Percentiles rank a stretch among this genome's conserved stretches.
phyloP scores from a whole-genome alignment of 2,888 invertebrate species.

The Eulithis testata region DNA sequence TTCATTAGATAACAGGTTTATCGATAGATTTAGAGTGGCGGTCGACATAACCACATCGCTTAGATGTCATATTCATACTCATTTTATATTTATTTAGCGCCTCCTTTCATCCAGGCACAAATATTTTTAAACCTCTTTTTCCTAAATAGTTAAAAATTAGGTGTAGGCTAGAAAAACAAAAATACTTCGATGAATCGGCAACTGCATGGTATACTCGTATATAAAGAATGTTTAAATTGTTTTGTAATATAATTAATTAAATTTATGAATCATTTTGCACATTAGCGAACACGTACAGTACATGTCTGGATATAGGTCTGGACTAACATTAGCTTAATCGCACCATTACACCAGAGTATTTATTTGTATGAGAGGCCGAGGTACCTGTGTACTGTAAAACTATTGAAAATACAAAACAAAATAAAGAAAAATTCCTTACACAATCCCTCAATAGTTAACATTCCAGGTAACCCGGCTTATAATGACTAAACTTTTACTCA shows the following conservation, averaged over 20 bases:
- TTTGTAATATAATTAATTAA: not conserved
- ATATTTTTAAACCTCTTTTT: conserved; percentile 14
- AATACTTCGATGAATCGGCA: conserved; percentile 7
- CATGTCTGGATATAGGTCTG: conserved; percentile 6
- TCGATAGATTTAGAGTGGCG: conserved; percentile 23
- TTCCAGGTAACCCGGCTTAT: conserved; percentile 8
- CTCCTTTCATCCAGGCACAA: conserved; percentile 33
- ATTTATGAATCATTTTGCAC: conserved; percentile 19
- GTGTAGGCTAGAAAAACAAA: conserved; percentile 9
- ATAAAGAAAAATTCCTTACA: not conserved
- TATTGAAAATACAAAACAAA: no score
- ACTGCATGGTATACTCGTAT: conserved; percentile 16
- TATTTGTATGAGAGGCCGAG: not conserved
- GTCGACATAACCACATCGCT: conserved; percentile 20
- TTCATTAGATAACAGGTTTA: conserved; percentile 15
- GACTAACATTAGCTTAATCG: conserved; percentile 14
- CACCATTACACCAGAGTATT: conserved; percentile 18
- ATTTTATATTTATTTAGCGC: conserved; percentile 55
- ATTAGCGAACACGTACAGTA: conserved; percentile 21
- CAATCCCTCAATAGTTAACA: not conserved
- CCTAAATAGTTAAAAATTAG: conserved; percentile 15
- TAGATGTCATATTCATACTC: conserved; percentile 47
- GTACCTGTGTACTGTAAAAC: no score
- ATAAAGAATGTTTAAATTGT: not conserved
- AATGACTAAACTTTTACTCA: not conserved